These are phyloP conservation scores for Amphiprion percula DNA, from an alignment of 2,113 vertebrate species.

Conservation along the genomic window DNA sequence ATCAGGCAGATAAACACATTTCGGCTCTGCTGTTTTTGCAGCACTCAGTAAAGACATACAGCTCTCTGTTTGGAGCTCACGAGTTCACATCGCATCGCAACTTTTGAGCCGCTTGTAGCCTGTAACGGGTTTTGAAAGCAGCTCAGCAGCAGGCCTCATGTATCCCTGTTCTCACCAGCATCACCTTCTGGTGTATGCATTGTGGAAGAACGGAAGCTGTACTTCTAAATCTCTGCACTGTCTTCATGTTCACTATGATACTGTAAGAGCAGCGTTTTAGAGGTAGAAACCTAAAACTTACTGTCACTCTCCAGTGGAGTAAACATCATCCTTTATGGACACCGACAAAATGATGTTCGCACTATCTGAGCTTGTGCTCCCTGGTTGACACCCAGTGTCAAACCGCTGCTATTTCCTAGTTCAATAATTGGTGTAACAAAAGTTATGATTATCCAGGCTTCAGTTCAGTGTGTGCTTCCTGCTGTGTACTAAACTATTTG, in stretches of 20 bases:
- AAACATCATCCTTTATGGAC: constrained; percentile 78
- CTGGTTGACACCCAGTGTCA: constrained; percentile 72
- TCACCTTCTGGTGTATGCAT: constrained; percentile 43
- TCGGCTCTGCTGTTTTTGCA: background rate
- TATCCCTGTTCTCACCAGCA: constrained; percentile 47
- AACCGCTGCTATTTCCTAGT: constrained; percentile 65
- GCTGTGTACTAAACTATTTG: constrained; percentile 66
- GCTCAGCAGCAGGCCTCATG: constrained; percentile 64
- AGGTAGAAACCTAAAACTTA: constrained; percentile 43
- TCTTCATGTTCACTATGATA: constrained; percentile 70
- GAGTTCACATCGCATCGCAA: constrained; percentile 22
- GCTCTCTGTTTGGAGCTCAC: constrained; percentile 53
- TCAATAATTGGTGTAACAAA: constrained; percentile 80
- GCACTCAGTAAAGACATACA: constrained; percentile 9
- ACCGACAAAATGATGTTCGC: constrained; percentile 72
- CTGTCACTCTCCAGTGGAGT: constrained; percentile 70
- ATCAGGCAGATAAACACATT: constrained; percentile 1
- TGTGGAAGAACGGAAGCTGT: constrained; percentile 29
- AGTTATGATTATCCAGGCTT: constrained; percentile 71
- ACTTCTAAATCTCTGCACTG: constrained; percentile 31
- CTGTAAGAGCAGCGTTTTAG: constrained; percentile 52
- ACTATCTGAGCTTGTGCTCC: constrained; percentile 60
- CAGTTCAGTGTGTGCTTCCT: constrained; percentile 73
- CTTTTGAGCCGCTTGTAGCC: constrained; percentile 51
- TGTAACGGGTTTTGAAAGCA: constrained; percentile 58